Evolutionary conservation across 2,113 vertebrate genomes (phyloP), one percentile per base, ranked within the genome.

Genomic region (Sander lucioperca): DNA sequence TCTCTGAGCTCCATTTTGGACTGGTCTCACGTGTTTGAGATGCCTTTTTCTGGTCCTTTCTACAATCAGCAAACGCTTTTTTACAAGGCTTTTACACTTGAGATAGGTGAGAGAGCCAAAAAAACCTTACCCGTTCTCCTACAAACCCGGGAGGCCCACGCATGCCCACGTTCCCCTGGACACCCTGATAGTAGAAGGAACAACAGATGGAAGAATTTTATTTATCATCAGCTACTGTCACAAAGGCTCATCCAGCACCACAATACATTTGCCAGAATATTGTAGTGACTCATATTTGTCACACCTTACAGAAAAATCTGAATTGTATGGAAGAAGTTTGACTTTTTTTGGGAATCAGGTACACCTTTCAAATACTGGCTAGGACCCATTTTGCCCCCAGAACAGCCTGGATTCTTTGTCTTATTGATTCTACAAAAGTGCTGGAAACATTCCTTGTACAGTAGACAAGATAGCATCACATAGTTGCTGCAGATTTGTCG

Each of bases 81-180:
- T 57, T 30, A 23, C 19, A 30, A 23, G 23, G 43, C 36, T 58
- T 33, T 58, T 51, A 63, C 6, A 64, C 65, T 33, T 2, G 6
- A 39, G 39, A 47, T 10, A 36, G 12, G 3, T 18, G 33, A 73
- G 4, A 68, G 16, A 43, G 36, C 8, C 8, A 15, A 77, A 39
- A 51, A 14, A 62, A 72, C 2, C 61, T 74, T 92, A 98, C 97
- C 95, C 95, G 92, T 67, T 94, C 94, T 87, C 97, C 97, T 48
- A 66, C 86, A 69, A 62, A 84, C 21, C 97, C 97, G 0, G 93
- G 54, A 67, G 77, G 89, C 65, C 97, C 97, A 0, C 95, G 95
- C 90, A 95, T 94, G 0, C 97, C 97, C 0, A 90, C 36, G 0
- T 79, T 85, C 54, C 97, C 97, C 0, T 94, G 94, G 19, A 95